A percentile compares a stretch with the other conserved stretches of the same genome.
Evolutionary conservation across 2,113 vertebrate genomes (phyloP).

Genomic region (Poicephalus gulielmi): DNA sequence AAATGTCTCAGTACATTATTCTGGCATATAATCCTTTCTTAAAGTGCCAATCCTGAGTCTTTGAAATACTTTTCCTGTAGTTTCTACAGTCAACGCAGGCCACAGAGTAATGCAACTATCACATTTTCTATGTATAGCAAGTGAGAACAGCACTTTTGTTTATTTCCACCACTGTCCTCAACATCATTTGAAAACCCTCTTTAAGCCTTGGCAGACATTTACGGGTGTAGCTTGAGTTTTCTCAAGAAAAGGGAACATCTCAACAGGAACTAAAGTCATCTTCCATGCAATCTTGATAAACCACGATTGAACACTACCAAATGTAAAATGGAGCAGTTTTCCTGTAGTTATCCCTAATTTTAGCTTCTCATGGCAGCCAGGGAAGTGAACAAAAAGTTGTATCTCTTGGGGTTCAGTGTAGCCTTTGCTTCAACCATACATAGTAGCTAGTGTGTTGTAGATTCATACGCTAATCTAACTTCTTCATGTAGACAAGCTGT

Average conservation of each 20-base stretch:
- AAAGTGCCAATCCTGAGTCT: accelerated
- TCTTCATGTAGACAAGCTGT: constrained; percentile 39
- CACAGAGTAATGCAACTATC: neutral
- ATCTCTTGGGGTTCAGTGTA: neutral
- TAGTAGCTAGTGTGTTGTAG: neutral
- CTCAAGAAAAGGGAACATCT: neutral
- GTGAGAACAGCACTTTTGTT: neutral
- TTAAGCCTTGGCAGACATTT: neutral
- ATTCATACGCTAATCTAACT: constrained; percentile 27
- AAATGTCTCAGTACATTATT: neutral
- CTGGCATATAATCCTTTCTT: neutral
- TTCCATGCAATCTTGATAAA: neutral
- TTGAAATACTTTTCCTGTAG: neutral
- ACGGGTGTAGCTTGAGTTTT: neutral
- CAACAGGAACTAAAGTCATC: neutral
- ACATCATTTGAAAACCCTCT: neutral
- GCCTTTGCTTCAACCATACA: neutral
- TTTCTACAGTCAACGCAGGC: neutral
- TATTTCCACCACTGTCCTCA: neutral
- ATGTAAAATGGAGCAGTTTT: neutral
- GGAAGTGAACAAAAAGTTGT: neutral
- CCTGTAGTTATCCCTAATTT: neutral
- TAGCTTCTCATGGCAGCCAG: neutral
- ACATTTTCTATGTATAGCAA: neutral
- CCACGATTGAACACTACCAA: neutral